Evolutionary conservation across 2,113 vertebrate genomes (phyloP), one percentile per base, ranked within the genome.

Genomic region (Indri indri): DNA sequence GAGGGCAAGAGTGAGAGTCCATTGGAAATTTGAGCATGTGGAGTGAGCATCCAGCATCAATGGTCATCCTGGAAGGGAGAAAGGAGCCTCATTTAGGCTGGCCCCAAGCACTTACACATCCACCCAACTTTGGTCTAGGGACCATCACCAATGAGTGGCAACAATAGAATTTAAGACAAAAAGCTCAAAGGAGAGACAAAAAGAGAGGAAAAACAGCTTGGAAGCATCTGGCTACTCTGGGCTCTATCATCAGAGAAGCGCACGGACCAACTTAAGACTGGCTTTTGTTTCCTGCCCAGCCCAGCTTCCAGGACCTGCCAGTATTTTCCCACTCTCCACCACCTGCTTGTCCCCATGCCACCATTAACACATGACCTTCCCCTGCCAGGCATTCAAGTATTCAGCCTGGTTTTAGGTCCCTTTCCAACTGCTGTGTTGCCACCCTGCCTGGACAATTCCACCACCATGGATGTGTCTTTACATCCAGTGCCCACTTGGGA

Each of bases 1-100:
- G 99, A 25, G 99, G 99, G 98, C 99, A 99, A 88, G 99, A 99
- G 96, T 99, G 99, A 95, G 99, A 99, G 98, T 99, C 99, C 99
- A 99, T 99, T 82, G 99, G 99, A 96, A 99, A 99, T 99, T 99
- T 99, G 98, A 99, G 99, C 79, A 99, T 99, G 97, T 99, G 99
- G 79, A 99, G 98, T 97, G 99, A 99, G 96, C 99, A 99, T 98
- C 99, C 99, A 84, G 99, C 99, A 66, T 99, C 99, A 17, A 99
- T 99, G 7, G 99, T 99, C 97, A 99, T 98, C 98, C 99, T 99
- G 98, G 87, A 97, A 98, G 88, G 94, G 74, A 94, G 70, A 97
- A 61, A 97, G 57, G 95, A 87, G 81, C 80, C 94, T 93, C 59
- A 71, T 97, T 97, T 93, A 98, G 94, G 94, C 68, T 92, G 47